Evolutionary conservation across 2,888 invertebrate species (phyloP).

Genomic region (Eupithecia inturbata): DNA sequence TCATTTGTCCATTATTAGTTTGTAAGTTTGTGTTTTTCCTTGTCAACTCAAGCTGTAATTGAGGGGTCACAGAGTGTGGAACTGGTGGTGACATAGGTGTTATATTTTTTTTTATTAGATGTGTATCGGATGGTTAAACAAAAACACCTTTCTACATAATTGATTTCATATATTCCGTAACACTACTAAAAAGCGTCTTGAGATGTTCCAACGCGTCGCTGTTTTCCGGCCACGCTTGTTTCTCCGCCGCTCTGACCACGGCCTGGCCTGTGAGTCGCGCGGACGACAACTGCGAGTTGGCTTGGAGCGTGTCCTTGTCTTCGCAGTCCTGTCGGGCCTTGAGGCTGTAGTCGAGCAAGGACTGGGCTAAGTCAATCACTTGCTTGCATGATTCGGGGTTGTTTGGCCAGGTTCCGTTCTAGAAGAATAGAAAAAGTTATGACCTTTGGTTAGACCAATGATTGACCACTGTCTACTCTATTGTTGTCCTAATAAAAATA

Average conservation of each 20-base stretch:
- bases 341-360: conserved; percentile 84
- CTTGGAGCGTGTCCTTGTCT: conserved; percentile 78
- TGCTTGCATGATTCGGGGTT: conserved; percentile 84
- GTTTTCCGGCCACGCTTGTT: conserved; percentile 76
- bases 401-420: conserved; percentile 82
- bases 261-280: conserved; percentile 84
- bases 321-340: conserved; percentile 77
- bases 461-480: no score
- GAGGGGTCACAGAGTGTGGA: no score
- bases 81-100: no score
- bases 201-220: conserved; percentile 62
- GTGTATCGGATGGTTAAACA: conserved; percentile 40
- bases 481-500: no score
- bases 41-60: no score
- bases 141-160: conserved; percentile 59
- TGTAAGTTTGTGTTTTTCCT: no score
- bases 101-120: no score
- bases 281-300: conserved; percentile 84
- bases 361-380: conserved; percentile 85
- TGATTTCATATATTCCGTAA: conserved; percentile 78
- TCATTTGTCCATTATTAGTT: no score
- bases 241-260: conserved; percentile 78
- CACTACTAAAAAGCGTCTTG: conserved; percentile 58
- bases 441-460: neutral
- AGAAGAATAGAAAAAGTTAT: conserved; percentile 41